phyloP scores from a whole-genome alignment of 2,797 vertebrate species.

The Ammospiza maritima region DNA sequence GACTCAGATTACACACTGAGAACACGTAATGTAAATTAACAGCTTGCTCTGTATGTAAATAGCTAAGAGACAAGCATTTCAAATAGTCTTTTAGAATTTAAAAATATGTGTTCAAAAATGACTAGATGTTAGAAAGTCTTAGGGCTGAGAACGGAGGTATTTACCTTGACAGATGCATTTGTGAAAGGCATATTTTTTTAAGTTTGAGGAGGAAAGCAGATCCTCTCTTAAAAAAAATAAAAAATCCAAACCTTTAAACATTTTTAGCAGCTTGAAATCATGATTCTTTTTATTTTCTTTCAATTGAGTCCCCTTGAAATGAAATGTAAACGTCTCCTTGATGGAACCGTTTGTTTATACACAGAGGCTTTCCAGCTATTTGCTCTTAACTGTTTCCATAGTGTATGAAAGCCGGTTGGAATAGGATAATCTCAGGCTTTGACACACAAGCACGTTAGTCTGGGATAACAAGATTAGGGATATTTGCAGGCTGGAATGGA shows the following conservation, averaged over 20 bases:
- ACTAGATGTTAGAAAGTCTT: background rate
- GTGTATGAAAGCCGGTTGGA: background rate
- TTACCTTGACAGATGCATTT: background rate
- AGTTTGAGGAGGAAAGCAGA: background rate
- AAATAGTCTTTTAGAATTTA: background rate
- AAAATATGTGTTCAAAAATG: background rate
- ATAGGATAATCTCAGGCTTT: constrained; percentile 52
- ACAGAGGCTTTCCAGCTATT: constrained; percentile 11
- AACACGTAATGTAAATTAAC: constrained; percentile 9
- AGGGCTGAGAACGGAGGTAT: background rate
- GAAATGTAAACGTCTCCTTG: constrained; percentile 8
- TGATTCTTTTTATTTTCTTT: background rate
- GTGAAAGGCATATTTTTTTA: background rate
- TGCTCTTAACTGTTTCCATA: constrained; percentile 34
- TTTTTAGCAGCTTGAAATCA: background rate
- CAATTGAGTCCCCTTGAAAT: constrained; percentile 1
- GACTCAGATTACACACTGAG: background rate
- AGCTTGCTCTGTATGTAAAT: constrained; percentile 46
- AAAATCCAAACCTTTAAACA: background rate
- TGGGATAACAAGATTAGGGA: constrained; percentile 47
- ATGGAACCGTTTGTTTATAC: constrained; percentile 23
- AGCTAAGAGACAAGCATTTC: constrained; percentile 18
- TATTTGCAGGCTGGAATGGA: background rate
- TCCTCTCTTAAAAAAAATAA: background rate
- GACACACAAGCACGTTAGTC: constrained; percentile 23